A percentile compares a stretch with the other conserved stretches of the same genome.
These are phyloP conservation scores for Allophyes oxyacanthae DNA, from an alignment of 2,888 invertebrate genomes.

Conservation along the genomic window DNA sequence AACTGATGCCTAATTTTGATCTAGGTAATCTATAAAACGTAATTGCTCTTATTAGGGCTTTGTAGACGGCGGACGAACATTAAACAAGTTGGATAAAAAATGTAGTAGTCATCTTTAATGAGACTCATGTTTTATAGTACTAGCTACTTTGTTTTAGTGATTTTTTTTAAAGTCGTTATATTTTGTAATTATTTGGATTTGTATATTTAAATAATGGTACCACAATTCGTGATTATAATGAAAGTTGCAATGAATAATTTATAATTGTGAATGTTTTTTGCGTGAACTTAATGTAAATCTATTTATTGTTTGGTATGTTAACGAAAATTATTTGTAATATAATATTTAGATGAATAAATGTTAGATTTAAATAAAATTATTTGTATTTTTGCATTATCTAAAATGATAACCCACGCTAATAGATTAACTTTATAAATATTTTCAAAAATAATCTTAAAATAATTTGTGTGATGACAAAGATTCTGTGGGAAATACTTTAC, in stretches of 20 bases:
- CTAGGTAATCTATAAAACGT: no score
- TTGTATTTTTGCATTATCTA: slow-evolving; percentile 1
- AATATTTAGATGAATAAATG: slow-evolving; percentile 8
- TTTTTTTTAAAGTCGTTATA: not conserved
- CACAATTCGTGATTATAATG: not conserved
- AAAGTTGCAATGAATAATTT: not conserved
- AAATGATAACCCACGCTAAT: no score
- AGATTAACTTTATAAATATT: no score
- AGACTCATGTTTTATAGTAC: no score
- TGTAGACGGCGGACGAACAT: no score
- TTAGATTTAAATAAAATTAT: slow-evolving; percentile 39
- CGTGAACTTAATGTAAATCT: not conserved
- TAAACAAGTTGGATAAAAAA: no score
- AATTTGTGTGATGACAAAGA: no score
- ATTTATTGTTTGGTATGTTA: slow-evolving; percentile 22
- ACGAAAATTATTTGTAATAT: slow-evolving; percentile 31
- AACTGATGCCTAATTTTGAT: no score
- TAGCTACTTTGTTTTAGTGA: not conserved
- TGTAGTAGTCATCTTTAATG: no score
- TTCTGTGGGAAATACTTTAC: no score
- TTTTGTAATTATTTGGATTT: not conserved
- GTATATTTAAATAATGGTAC: not conserved
- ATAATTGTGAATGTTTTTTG: slow-evolving; percentile 1
- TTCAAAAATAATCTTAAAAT: no score
- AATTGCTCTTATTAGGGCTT: no score